Conservation (phyloP, 2,888 invertebrate genomes). For the Poecilobothrus nobilitatus region DNA sequence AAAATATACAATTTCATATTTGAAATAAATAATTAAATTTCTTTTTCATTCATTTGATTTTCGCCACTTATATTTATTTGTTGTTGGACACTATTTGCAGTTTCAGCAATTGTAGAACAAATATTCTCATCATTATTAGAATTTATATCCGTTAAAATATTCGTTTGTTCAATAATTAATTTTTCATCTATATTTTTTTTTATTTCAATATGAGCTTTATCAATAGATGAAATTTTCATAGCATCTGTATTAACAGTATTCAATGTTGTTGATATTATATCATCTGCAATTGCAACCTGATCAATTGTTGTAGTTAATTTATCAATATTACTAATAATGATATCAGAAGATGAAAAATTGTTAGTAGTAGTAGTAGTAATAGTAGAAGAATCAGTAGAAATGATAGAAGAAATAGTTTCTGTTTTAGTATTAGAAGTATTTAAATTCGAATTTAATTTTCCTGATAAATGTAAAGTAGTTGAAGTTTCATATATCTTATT, state of each 20-base stretch:
- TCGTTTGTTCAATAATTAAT: background rate
- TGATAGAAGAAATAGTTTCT: background rate
- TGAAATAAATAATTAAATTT: background rate
- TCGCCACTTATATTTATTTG: background rate
- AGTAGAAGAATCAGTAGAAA: background rate
- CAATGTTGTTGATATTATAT: background rate
- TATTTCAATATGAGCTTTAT: background rate
- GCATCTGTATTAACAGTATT: background rate
- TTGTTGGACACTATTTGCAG: background rate
- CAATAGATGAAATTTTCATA: background rate
- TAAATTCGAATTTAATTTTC: background rate
- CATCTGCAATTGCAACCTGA: background rate
- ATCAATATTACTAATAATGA: background rate
- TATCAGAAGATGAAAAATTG: background rate
- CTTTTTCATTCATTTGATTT: background rate
- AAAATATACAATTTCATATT: no score
- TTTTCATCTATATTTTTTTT: background rate
- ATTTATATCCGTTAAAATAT: background rate
- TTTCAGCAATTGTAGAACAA: background rate
- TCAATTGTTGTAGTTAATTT: background rate
- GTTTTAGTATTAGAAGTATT: background rate
- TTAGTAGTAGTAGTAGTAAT: background rate
- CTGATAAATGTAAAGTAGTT: constrained; percentile 1
- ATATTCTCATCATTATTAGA: background rate
- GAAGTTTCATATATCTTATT: background rate